Conservation (phyloP, 2,888 invertebrate species). For the Melitaea athalia region DNA sequence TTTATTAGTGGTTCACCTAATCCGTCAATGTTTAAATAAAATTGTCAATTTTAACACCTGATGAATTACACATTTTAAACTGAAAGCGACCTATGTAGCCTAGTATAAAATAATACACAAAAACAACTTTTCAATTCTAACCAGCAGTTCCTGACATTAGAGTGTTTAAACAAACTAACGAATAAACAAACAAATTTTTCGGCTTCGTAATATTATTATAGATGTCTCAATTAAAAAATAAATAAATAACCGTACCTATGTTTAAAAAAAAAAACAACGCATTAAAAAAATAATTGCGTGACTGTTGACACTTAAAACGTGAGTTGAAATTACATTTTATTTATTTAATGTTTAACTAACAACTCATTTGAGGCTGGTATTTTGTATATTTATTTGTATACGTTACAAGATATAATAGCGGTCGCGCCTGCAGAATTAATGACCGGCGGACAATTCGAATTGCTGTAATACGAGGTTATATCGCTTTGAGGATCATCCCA, state of each 20-base stretch:
- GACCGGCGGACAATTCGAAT: conserved; percentile 62
- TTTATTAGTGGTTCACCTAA: background rate
- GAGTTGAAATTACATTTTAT: conserved; percentile 28
- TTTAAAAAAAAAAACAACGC: no score
- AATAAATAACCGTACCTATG: no score
- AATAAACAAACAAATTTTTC: no score
- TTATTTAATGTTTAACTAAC: conserved; percentile 24
- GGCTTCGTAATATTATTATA: no score
- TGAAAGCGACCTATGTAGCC: no score
- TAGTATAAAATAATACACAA: no score
- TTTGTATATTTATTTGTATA: background rate
- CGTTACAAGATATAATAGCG: conserved; percentile 22
- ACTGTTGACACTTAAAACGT: conserved; percentile 30
- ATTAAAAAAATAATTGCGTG: conserved; percentile 30
- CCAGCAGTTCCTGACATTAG: no score
- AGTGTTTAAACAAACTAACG: no score
- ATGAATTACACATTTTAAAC: no score
- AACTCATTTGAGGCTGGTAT: conserved; percentile 12
- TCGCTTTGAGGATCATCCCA: conserved; percentile 49
- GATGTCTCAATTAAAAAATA: no score
- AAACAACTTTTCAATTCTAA: no score
- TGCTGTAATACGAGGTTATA: conserved; percentile 54
- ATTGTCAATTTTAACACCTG: background rate
- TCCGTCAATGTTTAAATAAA: background rate
- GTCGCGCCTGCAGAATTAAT: conserved; percentile 48